Percentiles rank a stretch among this genome's conserved stretches.
Conservation (phyloP, 2,888 invertebrate genomes). For the Homarus gammarus region DNA sequence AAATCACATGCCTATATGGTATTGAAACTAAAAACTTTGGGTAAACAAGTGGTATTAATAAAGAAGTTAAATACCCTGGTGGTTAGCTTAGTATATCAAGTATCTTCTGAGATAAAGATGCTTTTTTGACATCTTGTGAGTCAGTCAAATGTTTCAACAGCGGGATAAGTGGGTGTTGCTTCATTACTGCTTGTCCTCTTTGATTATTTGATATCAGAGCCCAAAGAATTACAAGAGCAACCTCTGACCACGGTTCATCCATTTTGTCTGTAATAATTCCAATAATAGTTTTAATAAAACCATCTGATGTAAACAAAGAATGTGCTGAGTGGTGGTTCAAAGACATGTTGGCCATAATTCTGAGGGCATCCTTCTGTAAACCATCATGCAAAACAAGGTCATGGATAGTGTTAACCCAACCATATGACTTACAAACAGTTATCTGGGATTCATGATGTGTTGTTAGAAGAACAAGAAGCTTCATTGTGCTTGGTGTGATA, state of each 20-base stretch:
- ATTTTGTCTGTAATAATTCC: background rate
- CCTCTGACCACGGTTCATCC: background rate
- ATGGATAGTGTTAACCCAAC: conserved; percentile 38
- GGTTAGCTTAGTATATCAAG: conserved; percentile 13
- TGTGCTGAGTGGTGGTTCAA: conserved; percentile 18
- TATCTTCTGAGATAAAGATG: conserved; percentile 14
- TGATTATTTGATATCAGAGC: conserved; percentile 51
- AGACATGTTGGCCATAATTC: conserved; percentile 43
- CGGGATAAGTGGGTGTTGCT: conserved; percentile 39
- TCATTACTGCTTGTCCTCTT: conserved; percentile 51
- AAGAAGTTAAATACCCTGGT: background rate
- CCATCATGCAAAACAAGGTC: conserved; percentile 14
- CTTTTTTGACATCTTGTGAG: background rate
- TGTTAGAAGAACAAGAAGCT: conserved; percentile 33
- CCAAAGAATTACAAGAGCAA: conserved; percentile 47
- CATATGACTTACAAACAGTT: conserved; percentile 16
- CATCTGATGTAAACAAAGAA: conserved; percentile 17
- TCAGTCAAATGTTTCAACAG: conserved; percentile 31
- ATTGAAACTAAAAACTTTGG: too few relatives aligned
- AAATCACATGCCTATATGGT: background rate
- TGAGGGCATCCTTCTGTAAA: conserved; percentile 27
- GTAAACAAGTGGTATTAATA: too few relatives aligned
- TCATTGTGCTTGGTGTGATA: conserved; percentile 4
- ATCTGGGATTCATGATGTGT: conserved; percentile 45
- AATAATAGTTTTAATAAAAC: conserved; percentile 29